Conservation (phyloP, 35 echinoderm and acorn worm species). For the Apostichopus californicus region DNA sequence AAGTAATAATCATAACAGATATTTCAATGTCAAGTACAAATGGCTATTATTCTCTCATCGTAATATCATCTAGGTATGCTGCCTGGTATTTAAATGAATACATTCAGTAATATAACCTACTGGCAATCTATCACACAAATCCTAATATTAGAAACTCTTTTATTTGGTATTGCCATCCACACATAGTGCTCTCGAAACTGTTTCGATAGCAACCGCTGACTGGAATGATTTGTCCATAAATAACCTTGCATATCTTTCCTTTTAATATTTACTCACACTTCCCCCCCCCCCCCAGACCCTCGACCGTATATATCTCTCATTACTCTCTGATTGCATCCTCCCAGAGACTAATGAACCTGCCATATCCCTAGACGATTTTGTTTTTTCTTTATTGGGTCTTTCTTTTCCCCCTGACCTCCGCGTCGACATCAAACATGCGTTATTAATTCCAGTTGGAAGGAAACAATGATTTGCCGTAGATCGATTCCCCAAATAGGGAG, state of each 20-base stretch:
- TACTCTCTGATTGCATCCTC: background rate
- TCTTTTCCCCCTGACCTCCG: background rate
- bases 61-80: too few species aligned
- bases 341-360: background rate
- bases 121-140: too few species aligned
- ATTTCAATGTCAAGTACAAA: too few species aligned
- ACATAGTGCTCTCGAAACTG: background rate
- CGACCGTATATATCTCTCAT: background rate
- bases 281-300: too few species aligned
- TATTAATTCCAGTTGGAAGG: background rate
- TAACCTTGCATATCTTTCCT: background rate
- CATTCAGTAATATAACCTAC: too few species aligned
- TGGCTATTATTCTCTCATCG: too few species aligned
- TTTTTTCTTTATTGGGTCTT: background rate
- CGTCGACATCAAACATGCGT: background rate
- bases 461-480: background rate
- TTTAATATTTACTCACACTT: background rate
- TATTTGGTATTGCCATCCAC: too few species aligned
- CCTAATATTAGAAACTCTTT: too few species aligned
- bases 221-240: background rate
- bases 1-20: too few species aligned
- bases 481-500: slow-evolving; percentile 30
- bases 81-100: too few species aligned
- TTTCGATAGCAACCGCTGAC: background rate
- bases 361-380: background rate